phyloP scores from a whole-genome alignment of 2,113 vertebrate genomes.

The Erythrolamprus reginae region DNA sequence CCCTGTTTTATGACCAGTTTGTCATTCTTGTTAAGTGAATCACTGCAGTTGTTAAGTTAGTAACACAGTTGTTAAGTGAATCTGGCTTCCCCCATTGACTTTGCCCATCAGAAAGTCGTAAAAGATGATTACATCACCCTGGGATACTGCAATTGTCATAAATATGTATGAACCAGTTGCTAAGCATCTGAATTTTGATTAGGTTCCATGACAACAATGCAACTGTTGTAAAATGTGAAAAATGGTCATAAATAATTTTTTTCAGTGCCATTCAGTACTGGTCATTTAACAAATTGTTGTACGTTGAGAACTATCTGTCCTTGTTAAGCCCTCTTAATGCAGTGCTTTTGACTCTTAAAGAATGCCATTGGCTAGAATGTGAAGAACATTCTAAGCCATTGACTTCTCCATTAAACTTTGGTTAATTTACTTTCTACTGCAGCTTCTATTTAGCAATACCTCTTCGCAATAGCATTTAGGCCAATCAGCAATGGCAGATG shows the following conservation, averaged over 20 bases:
- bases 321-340: conserved; percentile 33
- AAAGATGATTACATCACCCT: not conserved
- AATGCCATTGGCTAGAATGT: conserved; percentile 10
- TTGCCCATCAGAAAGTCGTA: not conserved
- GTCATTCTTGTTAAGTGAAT: not conserved
- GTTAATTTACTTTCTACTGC: not conserved
- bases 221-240: not conserved
- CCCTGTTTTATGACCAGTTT: not conserved
- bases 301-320: not conserved
- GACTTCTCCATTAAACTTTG: not conserved
- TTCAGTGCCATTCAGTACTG: not conserved
- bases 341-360: conserved; percentile 37
- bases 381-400: not conserved
- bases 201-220: not conserved
- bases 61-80: not conserved
- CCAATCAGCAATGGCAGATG: too few species aligned
- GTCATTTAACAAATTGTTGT: not conserved
- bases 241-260: not conserved
- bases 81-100: not conserved
- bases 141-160: not conserved
- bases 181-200: not conserved
- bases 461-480: too few species aligned
- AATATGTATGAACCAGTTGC: not conserved
- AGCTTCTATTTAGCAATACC: not conserved
- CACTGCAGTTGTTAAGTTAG: not conserved